Evolutionary conservation across 2,888 invertebrate genomes (phyloP), one percentile per base, ranked within the genome.

Genomic region (Chrysolina oricalcia): DNA sequence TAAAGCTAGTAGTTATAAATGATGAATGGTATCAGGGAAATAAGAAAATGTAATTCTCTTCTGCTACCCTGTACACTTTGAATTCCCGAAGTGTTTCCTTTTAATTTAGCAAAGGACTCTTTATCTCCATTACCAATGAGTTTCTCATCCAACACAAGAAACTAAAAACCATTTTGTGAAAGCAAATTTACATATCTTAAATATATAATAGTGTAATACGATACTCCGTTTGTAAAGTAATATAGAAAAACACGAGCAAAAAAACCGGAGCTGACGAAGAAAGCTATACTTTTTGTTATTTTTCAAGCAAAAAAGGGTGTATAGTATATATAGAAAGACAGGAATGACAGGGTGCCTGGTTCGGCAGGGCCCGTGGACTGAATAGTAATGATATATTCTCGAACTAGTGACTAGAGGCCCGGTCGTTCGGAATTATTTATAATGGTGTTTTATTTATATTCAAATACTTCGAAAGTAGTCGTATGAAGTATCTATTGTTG

Each of bases 341-440:
- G 85, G 87, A 87, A 87, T 87, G 88, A 87, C 87, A 87, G 87
- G 86, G 85, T 85, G 86, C 86, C 87, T 85, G 86, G 86, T 87
- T 87, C 86, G 84, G 85, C 82, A 84, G 84, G 81, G 80, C 78
- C 81, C 88, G 87, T 87, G 87, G 80, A 79, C 84, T 84, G 88
- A 87, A 88, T 88, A 87, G 85, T 87, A 88, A 88, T 88, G 86
- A 85, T 81, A 80, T 82, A 84, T 72, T 80, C 80, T 77, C 27
- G 56, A 56, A 64, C 69, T 53, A 50, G 66, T 72, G 13, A 17
- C 72, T 75, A 21, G 27, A 67, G 62, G 64, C 46, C 75, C 75
- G 53, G 17, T 48, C 15, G 19, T 15, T 53, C 56, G 21, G 41
- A 9, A 50, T 50, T 19, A 43, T 19, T 19, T 50, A 4, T 46